phyloP scores from a whole-genome alignment of 2,797 vertebrate genomes.

The Kryptopterus vitreolus region DNA sequence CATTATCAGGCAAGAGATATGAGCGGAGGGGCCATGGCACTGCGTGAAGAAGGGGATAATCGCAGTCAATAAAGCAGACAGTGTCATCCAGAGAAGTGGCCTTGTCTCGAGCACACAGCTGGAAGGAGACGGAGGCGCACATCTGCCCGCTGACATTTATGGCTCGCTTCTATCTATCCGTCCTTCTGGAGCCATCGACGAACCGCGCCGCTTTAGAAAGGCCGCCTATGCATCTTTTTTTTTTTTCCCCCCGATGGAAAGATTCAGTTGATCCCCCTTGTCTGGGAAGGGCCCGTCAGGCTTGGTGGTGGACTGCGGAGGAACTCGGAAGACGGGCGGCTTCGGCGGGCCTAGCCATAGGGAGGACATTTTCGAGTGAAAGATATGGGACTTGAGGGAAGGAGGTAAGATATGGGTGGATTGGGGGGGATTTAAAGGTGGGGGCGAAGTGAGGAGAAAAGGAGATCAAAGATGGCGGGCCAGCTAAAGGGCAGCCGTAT shows the following conservation, averaged over 20 bases:
- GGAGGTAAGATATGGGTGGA: slow-evolving; percentile 34
- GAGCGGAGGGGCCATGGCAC: slow-evolving; percentile 1
- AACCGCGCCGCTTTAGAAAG: slow-evolving; percentile 67
- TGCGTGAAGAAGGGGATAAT: slow-evolving; percentile 36
- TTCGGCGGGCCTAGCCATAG: slow-evolving; percentile 30
- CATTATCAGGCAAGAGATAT: slow-evolving; percentile 45
- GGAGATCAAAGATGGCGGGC: slow-evolving; percentile 45
- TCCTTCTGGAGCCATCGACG: slow-evolving; percentile 63
- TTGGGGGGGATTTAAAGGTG: slow-evolving; percentile 47
- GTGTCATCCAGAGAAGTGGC: slow-evolving; percentile 63
- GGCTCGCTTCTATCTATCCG: slow-evolving; percentile 71
- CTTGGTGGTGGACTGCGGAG: slow-evolving; percentile 5
- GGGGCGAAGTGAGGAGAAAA: slow-evolving; percentile 26
- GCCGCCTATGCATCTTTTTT: slow-evolving; percentile 56
- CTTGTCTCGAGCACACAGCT: slow-evolving; percentile 21
- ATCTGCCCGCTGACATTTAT: slow-evolving; percentile 75
- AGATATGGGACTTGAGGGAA: slow-evolving; percentile 19
- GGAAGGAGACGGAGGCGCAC: slow-evolving; percentile 24
- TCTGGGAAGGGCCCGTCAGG: neutral
- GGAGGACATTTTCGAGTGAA: slow-evolving; percentile 41
- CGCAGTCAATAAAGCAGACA: slow-evolving; percentile 67
- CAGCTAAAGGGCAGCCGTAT: slow-evolving; percentile 36
- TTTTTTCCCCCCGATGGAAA: slow-evolving; percentile 34
- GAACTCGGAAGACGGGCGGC: neutral
- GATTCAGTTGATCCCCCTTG: slow-evolving; percentile 23